Percentiles rank a stretch among this genome's conserved stretches.
These are phyloP conservation scores for Pogonocherus hispidulus DNA, from an alignment of 2,888 invertebrate species.

Conservation along the genomic window DNA sequence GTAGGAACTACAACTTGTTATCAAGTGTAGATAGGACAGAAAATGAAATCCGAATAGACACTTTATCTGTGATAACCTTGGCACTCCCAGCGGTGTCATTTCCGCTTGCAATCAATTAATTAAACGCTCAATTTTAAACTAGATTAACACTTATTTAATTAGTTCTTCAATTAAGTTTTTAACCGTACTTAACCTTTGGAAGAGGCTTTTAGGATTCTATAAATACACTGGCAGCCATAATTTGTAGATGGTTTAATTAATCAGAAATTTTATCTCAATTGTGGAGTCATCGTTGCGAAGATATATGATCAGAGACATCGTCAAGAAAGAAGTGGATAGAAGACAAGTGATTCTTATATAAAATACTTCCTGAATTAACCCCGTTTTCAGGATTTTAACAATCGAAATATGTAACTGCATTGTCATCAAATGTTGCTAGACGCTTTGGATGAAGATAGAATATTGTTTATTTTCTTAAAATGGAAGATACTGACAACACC, in stretches of 20 bases:
- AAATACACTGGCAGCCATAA: not conserved
- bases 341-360: no score
- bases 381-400: no score
- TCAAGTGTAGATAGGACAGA: no score
- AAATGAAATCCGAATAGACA: not conserved
- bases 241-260: not conserved
- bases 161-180: not conserved
- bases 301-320: no score
- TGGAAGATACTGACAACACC: no score
- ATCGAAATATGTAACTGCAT: no score
- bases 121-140: not conserved
- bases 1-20: no score
- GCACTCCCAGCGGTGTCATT: not conserved
- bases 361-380: no score
- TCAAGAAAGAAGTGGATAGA: no score
- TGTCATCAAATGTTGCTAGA: no score
- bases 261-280: not conserved
- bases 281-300: not conserved
- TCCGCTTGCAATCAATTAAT: conserved; percentile 21
- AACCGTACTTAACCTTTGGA: not conserved
- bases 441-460: no score
- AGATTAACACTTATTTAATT: conserved; percentile 9
- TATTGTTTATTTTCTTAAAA: no score
- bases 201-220: not conserved
- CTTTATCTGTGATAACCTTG: conserved; percentile 6